Evolutionary conservation across 1,140 invertebrate species (phyloP), one percentile per base, ranked within the genome.

Genomic region (Drosophila navojoa): DNA sequence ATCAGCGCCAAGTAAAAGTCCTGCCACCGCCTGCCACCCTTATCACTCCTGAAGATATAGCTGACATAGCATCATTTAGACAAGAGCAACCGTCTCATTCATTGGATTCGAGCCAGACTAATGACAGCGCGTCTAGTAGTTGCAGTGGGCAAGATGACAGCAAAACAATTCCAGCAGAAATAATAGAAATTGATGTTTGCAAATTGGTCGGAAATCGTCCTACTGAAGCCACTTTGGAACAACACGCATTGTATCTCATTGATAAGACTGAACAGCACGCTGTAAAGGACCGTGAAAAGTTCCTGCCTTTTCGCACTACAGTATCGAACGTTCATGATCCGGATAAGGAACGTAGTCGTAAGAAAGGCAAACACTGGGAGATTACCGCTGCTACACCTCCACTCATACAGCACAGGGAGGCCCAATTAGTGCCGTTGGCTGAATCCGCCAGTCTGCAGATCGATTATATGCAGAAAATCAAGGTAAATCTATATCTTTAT

Each of bases 341-440:
- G 27, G 92, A 92, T 66, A 95, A 95, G 77, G 94, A 95, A 87
- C 93, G 94, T 58, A 53, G 90, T 5, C 93, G 94, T 57, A 95
- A 94, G 66, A 93, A 93, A 27, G 81, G 79, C 53, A 94, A 94
- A 90, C 77, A 94, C 80, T 96, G 95, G 95, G 95, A 96, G 91
- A 91, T 94, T 4, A 95, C 95, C 3, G 94, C 95, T 40, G 95
- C 95, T 13, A 96, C 95, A n/a, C 95, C 94, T 13, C 94, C 94
- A 6, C 93, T 93, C 0, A 93, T 93, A 38, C 80, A 81, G 42
- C 76, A 92, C 59, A 78, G 75, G 19, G 86, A 75, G 15, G 66
- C 77, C 11, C 84, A 92, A 60, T 16, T 91, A 40, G 67, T 92
- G n/a, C 76, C 87, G 5, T 53, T 92, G 22, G 70, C 79, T 3